phyloP scores from a whole-genome alignment of 2,113 vertebrate genomes.

The Etheostoma spectabile region DNA sequence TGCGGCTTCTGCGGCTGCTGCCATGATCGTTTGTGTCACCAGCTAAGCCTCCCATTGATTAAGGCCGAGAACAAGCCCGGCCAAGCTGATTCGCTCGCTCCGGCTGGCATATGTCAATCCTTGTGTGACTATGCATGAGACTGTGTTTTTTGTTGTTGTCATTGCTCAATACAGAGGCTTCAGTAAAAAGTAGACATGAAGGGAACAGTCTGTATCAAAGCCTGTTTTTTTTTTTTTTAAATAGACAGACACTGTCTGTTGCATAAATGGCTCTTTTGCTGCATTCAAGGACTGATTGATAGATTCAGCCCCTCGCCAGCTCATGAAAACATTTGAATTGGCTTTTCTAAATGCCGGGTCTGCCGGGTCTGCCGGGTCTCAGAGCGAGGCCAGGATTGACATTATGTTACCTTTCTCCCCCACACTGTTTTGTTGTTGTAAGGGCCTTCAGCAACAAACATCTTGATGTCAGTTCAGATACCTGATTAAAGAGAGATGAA shows the following conservation, averaged over 20 bases:
- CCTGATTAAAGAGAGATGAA: constrained; percentile 59
- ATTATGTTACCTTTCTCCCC: background rate
- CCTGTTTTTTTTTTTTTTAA: constrained; percentile 39
- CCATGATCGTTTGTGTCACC: constrained; percentile 69
- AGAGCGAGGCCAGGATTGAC: background rate
- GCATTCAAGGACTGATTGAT: constrained; percentile 36
- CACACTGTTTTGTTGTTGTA: constrained; percentile 27
- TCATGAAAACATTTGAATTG: constrained; percentile 32
- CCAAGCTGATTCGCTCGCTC: constrained; percentile 65
- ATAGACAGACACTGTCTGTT: constrained; percentile 29
- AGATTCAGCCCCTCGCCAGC: constrained; percentile 24
- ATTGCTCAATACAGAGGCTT: constrained; percentile 23
- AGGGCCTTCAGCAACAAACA: constrained; percentile 27
- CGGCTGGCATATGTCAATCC: constrained; percentile 74
- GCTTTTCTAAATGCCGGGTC: constrained; percentile 4
- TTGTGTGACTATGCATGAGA: constrained; percentile 58
- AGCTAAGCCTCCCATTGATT: constrained; percentile 76
- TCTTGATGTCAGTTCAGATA: constrained; percentile 55
- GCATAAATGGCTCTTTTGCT: constrained; percentile 39
- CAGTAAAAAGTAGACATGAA: constrained; percentile 41
- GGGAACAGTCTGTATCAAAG: constrained; percentile 36
- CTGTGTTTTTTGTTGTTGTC: constrained; percentile 20
- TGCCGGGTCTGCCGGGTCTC: background rate
- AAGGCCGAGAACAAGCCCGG: constrained; percentile 65
- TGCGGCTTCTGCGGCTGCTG: constrained; percentile 66